Evolutionary conservation across 1,140 invertebrate genomes (phyloP).

Genomic region (Penaeus japonicus): DNA sequence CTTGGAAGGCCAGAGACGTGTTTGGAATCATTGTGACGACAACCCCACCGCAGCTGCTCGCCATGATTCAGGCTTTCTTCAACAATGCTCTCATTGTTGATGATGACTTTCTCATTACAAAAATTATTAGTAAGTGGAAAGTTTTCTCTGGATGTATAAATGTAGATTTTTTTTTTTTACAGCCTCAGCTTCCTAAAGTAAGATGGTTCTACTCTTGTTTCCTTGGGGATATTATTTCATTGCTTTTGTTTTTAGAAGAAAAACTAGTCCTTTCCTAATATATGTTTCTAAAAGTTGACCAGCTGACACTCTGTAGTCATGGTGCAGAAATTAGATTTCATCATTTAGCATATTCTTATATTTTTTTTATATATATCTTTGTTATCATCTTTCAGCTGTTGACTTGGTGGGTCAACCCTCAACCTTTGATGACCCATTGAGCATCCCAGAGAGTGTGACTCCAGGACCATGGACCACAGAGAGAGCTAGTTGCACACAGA

Average conservation of each 20-base stretch:
- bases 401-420: slow-evolving; percentile 34
- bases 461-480: slow-evolving; percentile 18
- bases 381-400: slow-evolving; percentile 37
- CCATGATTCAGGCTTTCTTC: slow-evolving; percentile 49
- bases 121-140: slow-evolving; percentile 29
- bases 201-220: no score
- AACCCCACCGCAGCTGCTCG: slow-evolving; percentile 34
- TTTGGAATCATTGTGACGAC: slow-evolving; percentile 43
- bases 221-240: no score
- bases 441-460: slow-evolving; percentile 31
- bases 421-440: slow-evolving; percentile 31
- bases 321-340: no score
- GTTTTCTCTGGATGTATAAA: neutral
- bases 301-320: no score
- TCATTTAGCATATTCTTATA: neutral
- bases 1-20: slow-evolving; percentile 39
- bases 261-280: no score
- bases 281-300: no score
- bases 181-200: no score
- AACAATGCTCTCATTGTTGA: slow-evolving; percentile 38
- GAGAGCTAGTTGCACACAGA: neutral
- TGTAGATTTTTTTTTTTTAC: neutral
- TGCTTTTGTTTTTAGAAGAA: no score
- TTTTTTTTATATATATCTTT: neutral
- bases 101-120: slow-evolving; percentile 43